phyloP scores from a whole-genome alignment of 2,888 invertebrate species.

The Holacanthella duospinosa region DNA sequence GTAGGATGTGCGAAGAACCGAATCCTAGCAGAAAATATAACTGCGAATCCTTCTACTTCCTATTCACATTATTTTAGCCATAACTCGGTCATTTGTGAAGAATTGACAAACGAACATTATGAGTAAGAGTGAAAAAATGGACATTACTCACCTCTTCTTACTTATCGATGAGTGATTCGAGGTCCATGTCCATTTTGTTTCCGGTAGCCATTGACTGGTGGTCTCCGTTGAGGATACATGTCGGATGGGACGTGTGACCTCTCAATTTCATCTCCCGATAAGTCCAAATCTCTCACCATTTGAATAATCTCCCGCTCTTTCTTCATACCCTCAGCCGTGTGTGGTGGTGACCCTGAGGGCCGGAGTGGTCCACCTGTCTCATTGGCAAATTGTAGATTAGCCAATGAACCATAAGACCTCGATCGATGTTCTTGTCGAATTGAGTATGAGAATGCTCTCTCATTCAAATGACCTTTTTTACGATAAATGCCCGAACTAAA shows the following conservation, averaged over 20 bases:
- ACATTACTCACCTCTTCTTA: not conserved
- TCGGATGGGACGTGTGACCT: constrained; percentile 41
- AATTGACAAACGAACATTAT: too few species aligned
- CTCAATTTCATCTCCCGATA: constrained; percentile 65
- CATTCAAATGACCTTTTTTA: constrained; percentile 83
- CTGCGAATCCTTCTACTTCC: not conserved
- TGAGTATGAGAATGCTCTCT: constrained; percentile 85
- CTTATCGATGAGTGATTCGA: constrained; percentile 37
- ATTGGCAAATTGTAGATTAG: constrained; percentile 72
- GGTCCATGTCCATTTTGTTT: constrained; percentile 33
- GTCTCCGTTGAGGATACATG: constrained; percentile 26
- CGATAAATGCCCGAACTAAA: constrained; percentile 76
- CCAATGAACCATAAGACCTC: constrained; percentile 80
- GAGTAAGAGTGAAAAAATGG: not conserved
- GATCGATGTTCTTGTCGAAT: constrained; percentile 87
- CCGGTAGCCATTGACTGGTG: constrained; percentile 22
- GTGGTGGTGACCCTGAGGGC: constrained; percentile 32
- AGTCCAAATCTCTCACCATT: constrained; percentile 78
- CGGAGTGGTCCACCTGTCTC: constrained; percentile 31
- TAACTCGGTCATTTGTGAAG: not conserved
- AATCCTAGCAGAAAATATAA: not conserved
- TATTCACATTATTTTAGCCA: not conserved
- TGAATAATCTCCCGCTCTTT: constrained; percentile 86
- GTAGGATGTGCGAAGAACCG: not conserved
- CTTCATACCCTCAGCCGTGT: constrained; percentile 58